Conservation (phyloP, 2,797 vertebrate species). For the Caiman crocodilus region DNA sequence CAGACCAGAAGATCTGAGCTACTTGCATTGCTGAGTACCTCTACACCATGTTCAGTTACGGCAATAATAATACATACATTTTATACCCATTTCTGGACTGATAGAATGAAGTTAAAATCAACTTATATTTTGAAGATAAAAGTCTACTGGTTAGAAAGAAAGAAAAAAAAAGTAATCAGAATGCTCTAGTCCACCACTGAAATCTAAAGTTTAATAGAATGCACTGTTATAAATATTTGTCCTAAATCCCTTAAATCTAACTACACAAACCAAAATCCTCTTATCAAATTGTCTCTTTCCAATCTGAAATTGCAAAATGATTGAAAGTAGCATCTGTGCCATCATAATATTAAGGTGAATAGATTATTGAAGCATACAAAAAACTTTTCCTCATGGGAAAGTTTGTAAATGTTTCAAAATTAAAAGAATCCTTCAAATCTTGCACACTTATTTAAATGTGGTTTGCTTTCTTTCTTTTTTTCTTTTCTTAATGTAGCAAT, state of each 20-base stretch:
- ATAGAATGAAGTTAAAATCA: too few species aligned
- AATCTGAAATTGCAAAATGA: slow-evolving; percentile 1
- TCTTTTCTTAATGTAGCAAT: background rate
- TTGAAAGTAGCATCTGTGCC: background rate
- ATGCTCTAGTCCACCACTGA: background rate
- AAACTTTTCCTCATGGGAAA: background rate
- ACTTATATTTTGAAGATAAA: background rate
- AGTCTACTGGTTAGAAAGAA: background rate
- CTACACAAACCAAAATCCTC: background rate
- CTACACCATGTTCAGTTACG: background rate
- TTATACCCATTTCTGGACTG: background rate
- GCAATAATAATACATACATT: background rate
- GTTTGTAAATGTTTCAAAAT: background rate
- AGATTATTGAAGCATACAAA: background rate
- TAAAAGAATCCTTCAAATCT: background rate
- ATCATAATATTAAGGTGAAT: background rate
- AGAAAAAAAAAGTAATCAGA: background rate
- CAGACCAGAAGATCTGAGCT: background rate
- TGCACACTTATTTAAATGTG: background rate
- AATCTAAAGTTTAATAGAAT: background rate
- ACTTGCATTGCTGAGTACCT: background rate
- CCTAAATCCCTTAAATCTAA: background rate
- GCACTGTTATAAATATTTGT: background rate
- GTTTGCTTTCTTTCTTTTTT: too few species aligned
- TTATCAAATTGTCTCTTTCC: background rate